A percentile compares a stretch with the other conserved stretches of the same genome.
phyloP scores from a whole-genome alignment of 2,888 invertebrate genomes.

The Dolichopus griseipennis region DNA sequence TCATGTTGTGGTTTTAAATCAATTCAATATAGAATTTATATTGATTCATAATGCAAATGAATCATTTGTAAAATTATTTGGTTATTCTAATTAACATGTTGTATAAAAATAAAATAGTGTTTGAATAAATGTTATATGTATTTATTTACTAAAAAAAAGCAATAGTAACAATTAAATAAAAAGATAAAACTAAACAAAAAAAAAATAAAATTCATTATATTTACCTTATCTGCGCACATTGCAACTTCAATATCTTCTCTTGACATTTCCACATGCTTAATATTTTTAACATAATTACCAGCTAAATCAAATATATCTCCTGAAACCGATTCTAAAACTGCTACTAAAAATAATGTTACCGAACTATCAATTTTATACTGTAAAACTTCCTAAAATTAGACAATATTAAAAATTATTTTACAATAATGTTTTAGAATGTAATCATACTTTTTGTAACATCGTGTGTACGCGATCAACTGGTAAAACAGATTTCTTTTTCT shows the following conservation, averaged over 20 bases:
- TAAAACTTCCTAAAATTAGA: slow-evolving; percentile 61
- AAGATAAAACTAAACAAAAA: not conserved
- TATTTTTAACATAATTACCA: slow-evolving; percentile 95
- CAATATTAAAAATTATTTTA: slow-evolving; percentile 3
- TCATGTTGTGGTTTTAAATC: too few relatives aligned
- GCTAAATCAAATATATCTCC: slow-evolving; percentile 92
- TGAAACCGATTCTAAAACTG: slow-evolving; percentile 90
- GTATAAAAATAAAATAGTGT: too few relatives aligned
- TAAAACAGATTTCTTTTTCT: slow-evolving; percentile 65
- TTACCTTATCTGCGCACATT: slow-evolving; percentile 95
- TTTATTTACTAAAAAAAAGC: too few relatives aligned
- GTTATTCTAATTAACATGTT: too few relatives aligned
- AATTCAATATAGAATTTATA: too few relatives aligned
- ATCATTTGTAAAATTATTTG: too few relatives aligned
- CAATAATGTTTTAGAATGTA: not conserved
- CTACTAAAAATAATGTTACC: slow-evolving; percentile 83
- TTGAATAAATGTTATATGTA: too few relatives aligned
- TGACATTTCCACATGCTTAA: slow-evolving; percentile 83
- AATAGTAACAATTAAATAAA: too few relatives aligned
- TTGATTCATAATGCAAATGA: too few relatives aligned
- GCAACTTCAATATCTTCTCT: slow-evolving; percentile 93
- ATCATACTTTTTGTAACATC: slow-evolving; percentile 68
- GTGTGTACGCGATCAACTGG: slow-evolving; percentile 87
- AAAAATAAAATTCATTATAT: slow-evolving; percentile 14
- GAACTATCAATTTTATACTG: slow-evolving; percentile 79